These are phyloP conservation scores for Serrognathus titanus DNA, from an alignment of 2,888 invertebrate species.

Conservation along the genomic window DNA sequence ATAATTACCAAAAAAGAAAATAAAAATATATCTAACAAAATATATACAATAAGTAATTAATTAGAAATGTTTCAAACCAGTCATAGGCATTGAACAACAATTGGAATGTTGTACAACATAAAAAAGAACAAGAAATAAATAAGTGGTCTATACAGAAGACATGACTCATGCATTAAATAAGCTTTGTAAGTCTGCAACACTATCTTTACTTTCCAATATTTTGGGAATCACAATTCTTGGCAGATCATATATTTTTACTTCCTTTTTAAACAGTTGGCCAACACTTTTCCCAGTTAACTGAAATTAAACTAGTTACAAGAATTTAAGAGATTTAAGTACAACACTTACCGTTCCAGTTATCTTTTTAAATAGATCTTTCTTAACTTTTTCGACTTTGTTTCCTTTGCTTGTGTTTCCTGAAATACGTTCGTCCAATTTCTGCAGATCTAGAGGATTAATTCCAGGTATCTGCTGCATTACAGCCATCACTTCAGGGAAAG, in stretches of 20 bases:
- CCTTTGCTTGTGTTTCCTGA: slow-evolving; percentile 63
- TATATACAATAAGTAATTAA: slow-evolving; percentile 21
- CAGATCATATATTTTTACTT: slow-evolving; percentile 80
- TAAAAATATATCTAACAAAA: slow-evolving; percentile 19
- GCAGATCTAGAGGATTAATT: slow-evolving; percentile 74
- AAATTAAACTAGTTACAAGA: slow-evolving; percentile 32
- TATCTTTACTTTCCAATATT: slow-evolving; percentile 39
- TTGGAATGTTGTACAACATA: slow-evolving; percentile 26
- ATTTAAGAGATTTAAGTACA: background rate
- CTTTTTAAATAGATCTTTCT: slow-evolving; percentile 88
- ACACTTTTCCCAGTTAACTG: slow-evolving; percentile 81
- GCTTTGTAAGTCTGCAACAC: slow-evolving; percentile 42
- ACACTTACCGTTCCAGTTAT: slow-evolving; percentile 69
- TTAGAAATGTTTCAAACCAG: slow-evolving; percentile 20
- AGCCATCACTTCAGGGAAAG: slow-evolving; percentile 66
- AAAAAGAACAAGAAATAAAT: slow-evolving; percentile 22
- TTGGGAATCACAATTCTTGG: slow-evolving; percentile 62
- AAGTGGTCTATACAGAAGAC: slow-evolving; percentile 12
- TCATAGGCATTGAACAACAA: slow-evolving; percentile 26
- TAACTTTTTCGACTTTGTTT: slow-evolving; percentile 82
- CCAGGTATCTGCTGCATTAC: slow-evolving; percentile 79
- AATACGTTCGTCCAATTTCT: slow-evolving; percentile 83
- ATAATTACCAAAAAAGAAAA: slow-evolving; percentile 16
- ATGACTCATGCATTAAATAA: slow-evolving; percentile 37
- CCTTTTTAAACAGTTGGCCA: slow-evolving; percentile 83